Conservation (phyloP, 2,113 vertebrate genomes). For the Pedetes capensis region DNA sequence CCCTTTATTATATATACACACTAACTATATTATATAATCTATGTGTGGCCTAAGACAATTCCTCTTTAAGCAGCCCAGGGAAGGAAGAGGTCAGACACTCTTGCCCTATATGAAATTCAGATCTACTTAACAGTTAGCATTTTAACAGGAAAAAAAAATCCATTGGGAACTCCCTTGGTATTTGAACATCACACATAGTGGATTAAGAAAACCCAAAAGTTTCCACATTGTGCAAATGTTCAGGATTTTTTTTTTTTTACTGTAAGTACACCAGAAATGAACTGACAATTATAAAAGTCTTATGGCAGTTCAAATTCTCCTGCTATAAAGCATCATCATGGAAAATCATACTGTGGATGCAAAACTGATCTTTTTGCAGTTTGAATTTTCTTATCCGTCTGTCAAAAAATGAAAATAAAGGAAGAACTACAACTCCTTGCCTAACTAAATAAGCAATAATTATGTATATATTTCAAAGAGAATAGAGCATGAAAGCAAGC, state of each 20-base stretch:
- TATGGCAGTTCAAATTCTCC: background rate
- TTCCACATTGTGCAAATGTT: slow-evolving; percentile 8
- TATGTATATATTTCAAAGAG: background rate
- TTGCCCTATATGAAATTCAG: background rate
- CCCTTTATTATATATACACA: too few relatives aligned
- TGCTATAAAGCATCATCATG: background rate
- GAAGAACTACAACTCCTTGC: background rate
- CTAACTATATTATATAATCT: too few relatives aligned
- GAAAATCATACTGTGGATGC: background rate
- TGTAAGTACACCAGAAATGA: slow-evolving; percentile 13
- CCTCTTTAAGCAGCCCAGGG: too few relatives aligned
- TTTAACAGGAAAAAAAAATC: background rate
- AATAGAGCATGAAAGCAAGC: background rate
- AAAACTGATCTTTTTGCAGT: background rate
- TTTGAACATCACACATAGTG: background rate
- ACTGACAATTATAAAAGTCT: background rate
- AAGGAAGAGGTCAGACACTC: too few relatives aligned
- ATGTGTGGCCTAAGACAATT: too few relatives aligned
- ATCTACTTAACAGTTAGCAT: background rate
- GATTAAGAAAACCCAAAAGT: slow-evolving; percentile 35
- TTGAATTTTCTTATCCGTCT: background rate
- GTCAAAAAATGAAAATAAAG: background rate
- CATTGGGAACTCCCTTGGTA: slow-evolving; percentile 29
- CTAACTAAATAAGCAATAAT: background rate
- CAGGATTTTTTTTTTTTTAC: background rate